phyloP scores from a whole-genome alignment of 2,888 invertebrate genomes.

The Calliphora vomitoria region DNA sequence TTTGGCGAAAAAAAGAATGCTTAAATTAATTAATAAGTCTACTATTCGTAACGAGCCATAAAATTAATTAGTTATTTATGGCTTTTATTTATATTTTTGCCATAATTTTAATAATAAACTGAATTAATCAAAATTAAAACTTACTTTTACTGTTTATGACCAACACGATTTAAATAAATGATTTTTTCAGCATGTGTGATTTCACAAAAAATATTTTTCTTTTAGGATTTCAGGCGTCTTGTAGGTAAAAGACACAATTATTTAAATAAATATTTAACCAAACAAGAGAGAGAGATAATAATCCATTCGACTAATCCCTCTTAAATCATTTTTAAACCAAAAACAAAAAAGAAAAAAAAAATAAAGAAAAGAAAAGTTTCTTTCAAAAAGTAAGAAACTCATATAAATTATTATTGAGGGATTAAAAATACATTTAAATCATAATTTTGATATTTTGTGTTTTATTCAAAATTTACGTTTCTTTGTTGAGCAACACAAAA shows the following conservation, averaged over 20 bases:
- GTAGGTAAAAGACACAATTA: background rate
- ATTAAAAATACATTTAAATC: constrained; percentile 72
- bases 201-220: background rate
- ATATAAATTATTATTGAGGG: constrained; percentile 67
- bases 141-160: background rate
- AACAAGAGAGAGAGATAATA: constrained; percentile 31
- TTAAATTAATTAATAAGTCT: constrained; percentile 65
- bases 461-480: constrained; percentile 51
- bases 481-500: constrained; percentile 49
- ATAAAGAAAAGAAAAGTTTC: background rate
- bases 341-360: background rate
- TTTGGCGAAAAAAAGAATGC: constrained; percentile 51
- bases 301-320: constrained; percentile 68
- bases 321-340: constrained; percentile 65
- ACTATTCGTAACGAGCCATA: constrained; percentile 41
- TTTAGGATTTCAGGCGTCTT: background rate
- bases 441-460: constrained; percentile 62
- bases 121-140: constrained; percentile 60
- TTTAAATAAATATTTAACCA: constrained; percentile 28
- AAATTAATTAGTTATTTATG: constrained; percentile 62
- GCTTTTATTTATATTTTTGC: constrained; percentile 51
- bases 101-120: constrained; percentile 60
- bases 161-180: background rate
- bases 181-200: background rate
- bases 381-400: constrained; percentile 35